Evolutionary conservation across 2,797 vertebrate genomes (phyloP).

Genomic region (Tauraco hartlaubi): DNA sequence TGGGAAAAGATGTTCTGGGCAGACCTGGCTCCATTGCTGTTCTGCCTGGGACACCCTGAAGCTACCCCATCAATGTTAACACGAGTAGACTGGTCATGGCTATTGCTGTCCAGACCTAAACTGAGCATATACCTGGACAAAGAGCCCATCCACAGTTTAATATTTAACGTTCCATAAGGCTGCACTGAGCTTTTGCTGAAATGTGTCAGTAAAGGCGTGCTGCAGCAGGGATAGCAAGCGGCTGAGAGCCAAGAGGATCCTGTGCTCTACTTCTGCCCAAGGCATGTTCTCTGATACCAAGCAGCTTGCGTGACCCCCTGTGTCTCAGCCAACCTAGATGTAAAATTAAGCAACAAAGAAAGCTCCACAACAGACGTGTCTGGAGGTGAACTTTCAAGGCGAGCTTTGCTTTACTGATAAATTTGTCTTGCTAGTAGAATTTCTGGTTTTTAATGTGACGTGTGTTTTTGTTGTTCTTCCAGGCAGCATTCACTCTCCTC

Average conservation of each 20-base stretch:
- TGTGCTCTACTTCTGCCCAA: neutral
- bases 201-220: neutral
- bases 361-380: neutral
- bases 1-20: neutral
- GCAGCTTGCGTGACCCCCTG: neutral
- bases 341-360: neutral
- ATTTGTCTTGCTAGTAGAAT: neutral
- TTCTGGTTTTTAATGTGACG: neutral
- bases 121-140: neutral
- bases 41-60: neutral
- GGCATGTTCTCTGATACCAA: constrained; percentile 32
- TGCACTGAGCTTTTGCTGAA: neutral
- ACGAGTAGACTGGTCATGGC: neutral
- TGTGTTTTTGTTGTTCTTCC: constrained; percentile 42
- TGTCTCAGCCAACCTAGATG: neutral
- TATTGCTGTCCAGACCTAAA: constrained; percentile 32
- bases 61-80: neutral
- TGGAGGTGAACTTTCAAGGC: constrained; percentile 11
- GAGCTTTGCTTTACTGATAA: neutral
- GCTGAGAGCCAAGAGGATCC: constrained; percentile 13
- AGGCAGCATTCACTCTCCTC: constrained; percentile 89
- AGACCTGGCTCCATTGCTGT: neutral
- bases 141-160: constrained; percentile 30
- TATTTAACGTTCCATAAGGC: constrained; percentile 46
- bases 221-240: neutral